Evolutionary conservation across 2,888 invertebrate species (phyloP).

Genomic region (Lampropteryx suffumata): DNA sequence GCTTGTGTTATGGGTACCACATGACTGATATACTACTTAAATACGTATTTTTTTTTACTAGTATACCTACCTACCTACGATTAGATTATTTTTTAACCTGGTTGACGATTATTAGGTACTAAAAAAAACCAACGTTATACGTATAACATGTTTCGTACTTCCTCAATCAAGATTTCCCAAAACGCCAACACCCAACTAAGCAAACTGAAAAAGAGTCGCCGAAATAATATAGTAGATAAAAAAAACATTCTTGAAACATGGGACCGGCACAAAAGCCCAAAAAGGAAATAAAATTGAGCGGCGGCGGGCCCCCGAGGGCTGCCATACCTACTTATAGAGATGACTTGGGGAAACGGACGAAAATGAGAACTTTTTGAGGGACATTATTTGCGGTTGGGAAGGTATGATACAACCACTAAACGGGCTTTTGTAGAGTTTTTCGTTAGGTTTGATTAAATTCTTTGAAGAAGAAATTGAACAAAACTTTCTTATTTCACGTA

Average conservation of each 20-base stretch:
- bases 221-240: slow-evolving; percentile 43
- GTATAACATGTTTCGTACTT: not conserved
- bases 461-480: not conserved
- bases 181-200: slow-evolving; percentile 20
- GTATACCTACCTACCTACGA: too few relatives aligned
- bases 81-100: too few relatives aligned
- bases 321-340: slow-evolving; percentile 5
- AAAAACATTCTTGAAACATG: slow-evolving; percentile 39
- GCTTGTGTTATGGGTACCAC: too few relatives aligned
- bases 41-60: too few relatives aligned
- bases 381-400: slow-evolving; percentile 16
- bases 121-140: too few relatives aligned
- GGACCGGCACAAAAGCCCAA: slow-evolving; percentile 38
- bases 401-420: slow-evolving; percentile 9
- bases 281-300: slow-evolving; percentile 49
- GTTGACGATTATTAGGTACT: too few relatives aligned
- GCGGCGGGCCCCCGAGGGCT: slow-evolving; percentile 36
- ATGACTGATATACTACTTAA: too few relatives aligned
- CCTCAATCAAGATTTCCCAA: slow-evolving; percentile 22
- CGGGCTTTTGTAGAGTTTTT: slow-evolving; percentile 9
- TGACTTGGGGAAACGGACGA: slow-evolving; percentile 14
- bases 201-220: slow-evolving; percentile 42
- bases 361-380: slow-evolving; percentile 17
- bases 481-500: not conserved
- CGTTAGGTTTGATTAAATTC: slow-evolving; percentile 14